A percentile compares a stretch with the other conserved stretches of the same genome.
phyloP scores from a whole-genome alignment of 2,113 vertebrate species.

The Engraulis encrasicolus region DNA sequence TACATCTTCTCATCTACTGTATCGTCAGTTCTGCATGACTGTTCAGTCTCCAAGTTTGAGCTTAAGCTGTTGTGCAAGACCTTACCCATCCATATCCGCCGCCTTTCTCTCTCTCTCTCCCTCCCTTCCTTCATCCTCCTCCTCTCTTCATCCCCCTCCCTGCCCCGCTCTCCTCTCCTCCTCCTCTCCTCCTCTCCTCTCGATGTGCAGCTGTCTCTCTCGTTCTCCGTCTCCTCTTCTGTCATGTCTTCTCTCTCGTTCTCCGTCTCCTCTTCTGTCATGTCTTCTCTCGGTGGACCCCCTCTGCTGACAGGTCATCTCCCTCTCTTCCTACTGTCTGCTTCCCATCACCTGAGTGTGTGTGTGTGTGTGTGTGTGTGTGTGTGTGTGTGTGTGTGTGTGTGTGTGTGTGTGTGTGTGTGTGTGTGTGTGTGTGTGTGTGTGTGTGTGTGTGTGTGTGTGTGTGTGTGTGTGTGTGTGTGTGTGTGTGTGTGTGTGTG shows the following conservation, averaged over 20 bases:
- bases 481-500: constrained; percentile 1
- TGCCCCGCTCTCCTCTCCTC: neutral
- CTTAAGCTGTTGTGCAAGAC: too few species aligned
- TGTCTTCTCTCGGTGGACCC: neutral
- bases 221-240: neutral
- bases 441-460: constrained; percentile 6
- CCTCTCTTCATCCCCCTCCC: neutral
- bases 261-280: neutral
- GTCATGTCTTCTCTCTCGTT: too few species aligned
- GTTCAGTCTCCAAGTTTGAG: too few species aligned
- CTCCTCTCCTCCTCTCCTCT: constrained; percentile 11
- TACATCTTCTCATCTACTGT: too few species aligned
- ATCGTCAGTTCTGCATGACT: too few species aligned
- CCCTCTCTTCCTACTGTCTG: constrained; percentile 21
- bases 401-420: neutral
- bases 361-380: too few species aligned
- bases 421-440: neutral
- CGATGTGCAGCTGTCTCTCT: neutral
- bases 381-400: too few species aligned
- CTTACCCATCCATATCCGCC: neutral
- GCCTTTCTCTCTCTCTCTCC: neutral
- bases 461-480: constrained; percentile 13
- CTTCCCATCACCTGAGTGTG: too few species aligned
- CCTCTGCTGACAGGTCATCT: neutral
- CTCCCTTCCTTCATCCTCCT: neutral